A percentile compares a stretch with the other conserved stretches of the same genome.
Conservation (phyloP, 2,113 vertebrate genomes). For the Machaerirhynchus nigripectus region DNA sequence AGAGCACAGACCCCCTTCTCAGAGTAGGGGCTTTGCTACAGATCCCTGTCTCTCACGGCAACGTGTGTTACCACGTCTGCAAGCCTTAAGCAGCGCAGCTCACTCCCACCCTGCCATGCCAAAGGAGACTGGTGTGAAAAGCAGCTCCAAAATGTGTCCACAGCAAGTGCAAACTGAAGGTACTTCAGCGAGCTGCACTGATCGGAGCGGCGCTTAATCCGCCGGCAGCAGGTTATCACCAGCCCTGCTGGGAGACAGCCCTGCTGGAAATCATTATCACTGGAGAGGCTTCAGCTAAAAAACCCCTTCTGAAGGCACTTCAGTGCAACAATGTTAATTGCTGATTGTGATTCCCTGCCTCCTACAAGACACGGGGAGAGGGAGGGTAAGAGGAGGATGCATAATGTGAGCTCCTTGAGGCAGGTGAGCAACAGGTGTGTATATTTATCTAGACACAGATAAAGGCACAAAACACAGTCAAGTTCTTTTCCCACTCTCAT, state of each 20-base stretch:
- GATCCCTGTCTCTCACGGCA: background rate
- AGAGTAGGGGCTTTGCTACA: background rate
- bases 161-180: background rate
- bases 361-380: background rate
- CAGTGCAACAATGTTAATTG: background rate
- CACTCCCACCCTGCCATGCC: background rate
- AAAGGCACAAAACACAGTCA: background rate
- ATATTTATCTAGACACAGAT: background rate
- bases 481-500: background rate
- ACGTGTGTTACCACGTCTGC: accelerated
- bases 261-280: background rate
- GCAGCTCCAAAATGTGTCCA: background rate
- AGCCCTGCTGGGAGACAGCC: background rate
- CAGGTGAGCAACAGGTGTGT: background rate
- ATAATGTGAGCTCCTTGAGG: background rate
- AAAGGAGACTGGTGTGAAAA: background rate
- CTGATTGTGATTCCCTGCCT: background rate
- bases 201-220: background rate
- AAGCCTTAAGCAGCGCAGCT: background rate
- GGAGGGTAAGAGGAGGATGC: background rate
- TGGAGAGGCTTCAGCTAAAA: background rate
- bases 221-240: background rate
- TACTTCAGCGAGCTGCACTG: accelerated
- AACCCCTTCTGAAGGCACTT: background rate
- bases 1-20: background rate